A percentile compares a stretch with the other conserved stretches of the same genome.
phyloP scores from a whole-genome alignment of 2,113 vertebrate species.

The Peucedramus taeniatus region DNA sequence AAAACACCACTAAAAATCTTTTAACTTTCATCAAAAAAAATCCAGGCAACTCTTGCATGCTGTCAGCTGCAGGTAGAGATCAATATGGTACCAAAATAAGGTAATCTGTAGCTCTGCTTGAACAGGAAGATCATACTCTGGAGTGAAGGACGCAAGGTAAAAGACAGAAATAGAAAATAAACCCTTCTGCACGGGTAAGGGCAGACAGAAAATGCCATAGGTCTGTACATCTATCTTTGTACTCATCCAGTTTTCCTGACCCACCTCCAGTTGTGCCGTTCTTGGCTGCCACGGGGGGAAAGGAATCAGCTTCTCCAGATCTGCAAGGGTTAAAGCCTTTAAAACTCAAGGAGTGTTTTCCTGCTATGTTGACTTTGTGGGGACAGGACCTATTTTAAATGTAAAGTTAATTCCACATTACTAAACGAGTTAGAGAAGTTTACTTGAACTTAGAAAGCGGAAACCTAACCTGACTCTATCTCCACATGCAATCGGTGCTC shows the following conservation, averaged over 20 bases:
- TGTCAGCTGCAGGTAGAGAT: not conserved
- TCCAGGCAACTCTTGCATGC: not conserved
- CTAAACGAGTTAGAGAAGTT: conserved; percentile 33
- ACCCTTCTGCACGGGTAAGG: not conserved
- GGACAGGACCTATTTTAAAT: not conserved
- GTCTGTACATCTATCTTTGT: not conserved
- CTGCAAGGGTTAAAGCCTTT: not conserved
- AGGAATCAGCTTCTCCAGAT: not conserved
- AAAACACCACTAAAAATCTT: not conserved
- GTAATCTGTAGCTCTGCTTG: not conserved
- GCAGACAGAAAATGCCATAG: not conserved
- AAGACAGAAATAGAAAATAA: not conserved
- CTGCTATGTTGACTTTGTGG: not conserved
- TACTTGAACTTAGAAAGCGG: not conserved
- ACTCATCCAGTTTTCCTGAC: not conserved
- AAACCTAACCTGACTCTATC: conserved; percentile 11
- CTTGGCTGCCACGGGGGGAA: fast-evolving
- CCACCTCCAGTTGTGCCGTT: not conserved
- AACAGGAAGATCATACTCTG: not conserved
- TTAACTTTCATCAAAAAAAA: not conserved
- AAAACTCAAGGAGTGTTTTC: not conserved
- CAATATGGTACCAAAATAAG: not conserved
- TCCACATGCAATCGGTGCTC: not conserved
- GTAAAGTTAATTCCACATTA: not conserved
- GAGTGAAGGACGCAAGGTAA: not conserved